Percentiles rank a stretch among this genome's conserved stretches.
phyloP scores from a whole-genome alignment of 1,140 invertebrate species.

The Paraescarpia echinospica region DNA sequence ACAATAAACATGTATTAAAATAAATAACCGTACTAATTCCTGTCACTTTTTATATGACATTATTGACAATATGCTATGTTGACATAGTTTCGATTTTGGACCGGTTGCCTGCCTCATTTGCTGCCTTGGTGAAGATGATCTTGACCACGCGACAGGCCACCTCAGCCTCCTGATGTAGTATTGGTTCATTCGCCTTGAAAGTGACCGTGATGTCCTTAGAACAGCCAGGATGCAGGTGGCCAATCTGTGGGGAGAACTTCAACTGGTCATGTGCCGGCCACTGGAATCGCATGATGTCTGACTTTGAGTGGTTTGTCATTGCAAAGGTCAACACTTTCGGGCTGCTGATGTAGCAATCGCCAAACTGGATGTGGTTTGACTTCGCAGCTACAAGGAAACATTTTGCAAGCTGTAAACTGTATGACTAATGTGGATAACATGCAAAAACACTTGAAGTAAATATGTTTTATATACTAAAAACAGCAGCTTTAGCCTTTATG shows the following conservation, averaged over 20 bases:
- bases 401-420: not conserved
- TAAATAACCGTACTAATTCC: not conserved
- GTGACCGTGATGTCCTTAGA: constrained; percentile 55
- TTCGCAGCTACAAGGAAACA: constrained; percentile 51
- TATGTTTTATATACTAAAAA: too few species aligned
- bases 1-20: constrained; percentile 8
- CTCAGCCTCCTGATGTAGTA: constrained; percentile 40
- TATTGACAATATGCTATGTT: not conserved
- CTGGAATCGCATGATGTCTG: constrained; percentile 49
- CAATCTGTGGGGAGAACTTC: constrained; percentile 50
- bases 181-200: constrained; percentile 49
- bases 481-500: too few species aligned
- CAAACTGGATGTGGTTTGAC: constrained; percentile 55
- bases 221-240: constrained; percentile 50
- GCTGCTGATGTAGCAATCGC: constrained; percentile 55
- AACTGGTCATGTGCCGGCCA: constrained; percentile 52
- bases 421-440: not conserved
- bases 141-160: constrained; percentile 50
- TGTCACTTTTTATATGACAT: not conserved
- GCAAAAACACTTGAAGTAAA: too few species aligned
- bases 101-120: constrained; percentile 37
- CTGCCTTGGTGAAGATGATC: constrained; percentile 55
- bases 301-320: constrained; percentile 55
- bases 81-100: not conserved
- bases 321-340: constrained; percentile 48